Evolutionary conservation across 64 coral and sea anemone genomes (phyloP).

Genomic region (Montipora foliosa): DNA sequence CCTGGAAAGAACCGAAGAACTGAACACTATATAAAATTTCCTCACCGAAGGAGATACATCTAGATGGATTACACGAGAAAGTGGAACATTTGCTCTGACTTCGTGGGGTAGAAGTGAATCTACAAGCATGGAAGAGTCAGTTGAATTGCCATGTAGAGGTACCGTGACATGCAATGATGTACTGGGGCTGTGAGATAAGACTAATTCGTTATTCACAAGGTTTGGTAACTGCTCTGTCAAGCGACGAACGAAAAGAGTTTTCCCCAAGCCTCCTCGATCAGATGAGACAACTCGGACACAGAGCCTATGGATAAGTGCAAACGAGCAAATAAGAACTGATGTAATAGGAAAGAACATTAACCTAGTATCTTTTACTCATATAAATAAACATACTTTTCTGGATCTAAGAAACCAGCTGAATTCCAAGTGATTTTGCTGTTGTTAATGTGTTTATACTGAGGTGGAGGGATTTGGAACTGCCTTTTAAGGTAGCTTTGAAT

Average conservation of each 20-base stretch:
- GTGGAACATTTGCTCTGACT: slow-evolving; percentile 68
- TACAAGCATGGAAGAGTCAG: slow-evolving; percentile 58
- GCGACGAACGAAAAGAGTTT: slow-evolving; percentile 68
- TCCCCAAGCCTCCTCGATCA: slow-evolving; percentile 73
- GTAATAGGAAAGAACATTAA: not conserved
- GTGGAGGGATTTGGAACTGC: slow-evolving; percentile 40
- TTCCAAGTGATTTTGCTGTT: slow-evolving; percentile 64
- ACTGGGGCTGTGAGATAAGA: not conserved
- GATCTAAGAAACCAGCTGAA: slow-evolving; percentile 74
- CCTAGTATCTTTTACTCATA: not conserved
- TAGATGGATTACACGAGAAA: slow-evolving; percentile 92
- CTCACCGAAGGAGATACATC: slow-evolving; percentile 96
- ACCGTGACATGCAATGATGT: slow-evolving; percentile 61
- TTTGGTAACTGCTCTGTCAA: slow-evolving; percentile 66
- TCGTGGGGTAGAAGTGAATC: slow-evolving; percentile 67
- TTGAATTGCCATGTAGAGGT: slow-evolving; percentile 84
- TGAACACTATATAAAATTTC: not conserved
- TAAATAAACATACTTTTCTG: slow-evolving; percentile 53
- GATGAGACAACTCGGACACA: slow-evolving; percentile 80
- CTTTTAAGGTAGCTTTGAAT: slow-evolving; percentile 67
- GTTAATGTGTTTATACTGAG: slow-evolving; percentile 52
- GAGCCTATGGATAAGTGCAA: slow-evolving; percentile 23
- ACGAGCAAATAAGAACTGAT: not conserved
- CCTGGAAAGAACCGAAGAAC: no score
- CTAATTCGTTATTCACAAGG: slow-evolving; percentile 68